Conservation (phyloP, 1,140 invertebrate genomes). For the Drosophila bocqueti region DNA sequence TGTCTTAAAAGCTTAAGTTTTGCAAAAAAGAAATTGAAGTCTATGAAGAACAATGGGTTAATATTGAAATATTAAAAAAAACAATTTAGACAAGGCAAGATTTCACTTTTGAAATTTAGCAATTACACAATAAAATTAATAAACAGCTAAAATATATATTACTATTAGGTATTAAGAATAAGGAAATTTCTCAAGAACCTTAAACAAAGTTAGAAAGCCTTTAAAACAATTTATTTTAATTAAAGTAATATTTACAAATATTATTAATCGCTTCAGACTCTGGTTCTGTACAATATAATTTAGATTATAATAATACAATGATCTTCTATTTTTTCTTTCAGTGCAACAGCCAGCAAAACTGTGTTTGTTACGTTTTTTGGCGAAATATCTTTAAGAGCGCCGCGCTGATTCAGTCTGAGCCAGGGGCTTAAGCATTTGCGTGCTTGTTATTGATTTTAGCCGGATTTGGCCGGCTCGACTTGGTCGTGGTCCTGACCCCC, state of each 20-base stretch:
- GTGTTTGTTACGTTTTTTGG: slow-evolving; percentile 22
- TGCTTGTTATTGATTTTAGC: slow-evolving; percentile 77
- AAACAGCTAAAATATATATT: background rate
- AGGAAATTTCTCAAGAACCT: background rate
- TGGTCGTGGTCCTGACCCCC: slow-evolving; percentile 31
- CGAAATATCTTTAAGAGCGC: slow-evolving; percentile 38
- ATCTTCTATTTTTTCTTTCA: background rate
- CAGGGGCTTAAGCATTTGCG: slow-evolving; percentile 66
- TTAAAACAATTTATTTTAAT: too few relatives aligned
- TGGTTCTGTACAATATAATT: background rate
- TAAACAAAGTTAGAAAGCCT: background rate
- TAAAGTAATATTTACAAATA: background rate
- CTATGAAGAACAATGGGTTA: too few relatives aligned
- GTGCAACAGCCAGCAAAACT: background rate
- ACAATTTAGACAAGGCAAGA: too few relatives aligned
- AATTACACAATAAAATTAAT: background rate
- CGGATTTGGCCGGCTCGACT: slow-evolving; percentile 59
- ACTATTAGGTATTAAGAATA: background rate
- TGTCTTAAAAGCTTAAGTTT: background rate
- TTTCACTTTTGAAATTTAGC: too few relatives aligned
- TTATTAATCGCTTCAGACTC: background rate
- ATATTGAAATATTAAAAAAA: too few relatives aligned
- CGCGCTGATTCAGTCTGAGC: slow-evolving; percentile 51
- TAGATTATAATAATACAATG: too few relatives aligned
- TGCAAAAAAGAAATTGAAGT: background rate